phyloP scores from a whole-genome alignment of 2,113 vertebrate genomes.

The Silurus meridionalis region DNA sequence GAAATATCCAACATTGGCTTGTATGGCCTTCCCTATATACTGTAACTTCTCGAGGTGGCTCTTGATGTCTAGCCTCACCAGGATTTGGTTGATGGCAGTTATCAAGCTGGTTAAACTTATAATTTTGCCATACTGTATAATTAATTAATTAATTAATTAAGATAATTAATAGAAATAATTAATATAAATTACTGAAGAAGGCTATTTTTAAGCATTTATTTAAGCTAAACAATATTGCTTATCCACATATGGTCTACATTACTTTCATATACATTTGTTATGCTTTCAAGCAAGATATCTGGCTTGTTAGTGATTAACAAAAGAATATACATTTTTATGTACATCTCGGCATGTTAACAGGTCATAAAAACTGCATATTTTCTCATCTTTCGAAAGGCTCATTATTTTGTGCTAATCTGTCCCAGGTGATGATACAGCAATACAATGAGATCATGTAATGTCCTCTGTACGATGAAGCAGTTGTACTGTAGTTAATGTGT shows the following conservation, averaged over 20 bases:
- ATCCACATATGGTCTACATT: not conserved
- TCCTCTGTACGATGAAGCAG: conserved; percentile 15
- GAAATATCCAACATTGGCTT: too few species aligned
- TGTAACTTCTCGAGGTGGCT: too few species aligned
- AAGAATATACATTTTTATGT: not conserved
- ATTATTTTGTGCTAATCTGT: conserved; percentile 25
- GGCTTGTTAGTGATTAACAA: not conserved
- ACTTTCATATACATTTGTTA: not conserved
- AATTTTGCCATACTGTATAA: not conserved
- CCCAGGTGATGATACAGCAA: conserved; percentile 19
- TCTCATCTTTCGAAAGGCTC: not conserved
- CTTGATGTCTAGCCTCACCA: too few species aligned
- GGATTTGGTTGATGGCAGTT: too few species aligned
- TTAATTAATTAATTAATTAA: too few species aligned
- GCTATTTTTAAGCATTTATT: too few species aligned
- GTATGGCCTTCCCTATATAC: too few species aligned
- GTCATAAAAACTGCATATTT: not conserved
- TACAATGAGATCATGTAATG: conserved; percentile 17
- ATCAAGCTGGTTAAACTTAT: not conserved
- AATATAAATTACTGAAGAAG: too few species aligned
- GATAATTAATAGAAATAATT: too few species aligned
- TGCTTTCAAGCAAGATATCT: not conserved
- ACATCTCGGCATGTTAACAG: not conserved
- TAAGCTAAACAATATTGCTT: not conserved
- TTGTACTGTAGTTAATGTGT: conserved; percentile 30